These are phyloP conservation scores for Psettodes erumei DNA, from an alignment of 2,113 vertebrate species.

Conservation along the genomic window DNA sequence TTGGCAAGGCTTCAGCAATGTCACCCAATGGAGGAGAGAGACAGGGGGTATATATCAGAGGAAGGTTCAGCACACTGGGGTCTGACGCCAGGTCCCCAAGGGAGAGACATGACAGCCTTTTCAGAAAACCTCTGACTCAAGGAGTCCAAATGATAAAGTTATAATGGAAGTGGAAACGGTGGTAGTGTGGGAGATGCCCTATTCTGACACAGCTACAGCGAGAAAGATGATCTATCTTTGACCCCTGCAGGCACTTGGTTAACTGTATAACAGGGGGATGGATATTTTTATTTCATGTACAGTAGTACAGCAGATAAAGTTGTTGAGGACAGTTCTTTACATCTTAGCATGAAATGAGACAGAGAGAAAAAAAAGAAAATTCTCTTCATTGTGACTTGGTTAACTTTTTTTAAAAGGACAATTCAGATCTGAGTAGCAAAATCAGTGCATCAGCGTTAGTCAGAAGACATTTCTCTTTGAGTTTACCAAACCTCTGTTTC, in stretches of 20 bases:
- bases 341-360: background rate
- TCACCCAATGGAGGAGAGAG: constrained; percentile 81
- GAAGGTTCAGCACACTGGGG: constrained; percentile 80
- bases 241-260: constrained; percentile 56
- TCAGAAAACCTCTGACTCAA: constrained; percentile 79
- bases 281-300: constrained; percentile 48
- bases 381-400: background rate
- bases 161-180: constrained; percentile 75
- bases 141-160: constrained; percentile 77
- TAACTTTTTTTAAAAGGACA: background rate
- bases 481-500: background rate
- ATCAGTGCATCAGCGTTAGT: background rate
- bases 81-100: constrained; percentile 76
- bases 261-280: constrained; percentile 53
- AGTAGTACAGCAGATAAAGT: background rate
- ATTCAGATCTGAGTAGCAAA: background rate
- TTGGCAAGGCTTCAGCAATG: constrained; percentile 85
- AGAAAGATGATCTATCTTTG: constrained; percentile 66
- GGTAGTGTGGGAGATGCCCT: constrained; percentile 56
- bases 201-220: constrained; percentile 52
- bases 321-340: background rate
- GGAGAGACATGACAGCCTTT: constrained; percentile 77
- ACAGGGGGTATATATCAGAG: constrained; percentile 84
- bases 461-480: background rate
- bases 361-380: background rate